Base-by-base conservation (phyloP, 1,140 invertebrate genomes). In the Temnothorax nylanderi region DNA sequence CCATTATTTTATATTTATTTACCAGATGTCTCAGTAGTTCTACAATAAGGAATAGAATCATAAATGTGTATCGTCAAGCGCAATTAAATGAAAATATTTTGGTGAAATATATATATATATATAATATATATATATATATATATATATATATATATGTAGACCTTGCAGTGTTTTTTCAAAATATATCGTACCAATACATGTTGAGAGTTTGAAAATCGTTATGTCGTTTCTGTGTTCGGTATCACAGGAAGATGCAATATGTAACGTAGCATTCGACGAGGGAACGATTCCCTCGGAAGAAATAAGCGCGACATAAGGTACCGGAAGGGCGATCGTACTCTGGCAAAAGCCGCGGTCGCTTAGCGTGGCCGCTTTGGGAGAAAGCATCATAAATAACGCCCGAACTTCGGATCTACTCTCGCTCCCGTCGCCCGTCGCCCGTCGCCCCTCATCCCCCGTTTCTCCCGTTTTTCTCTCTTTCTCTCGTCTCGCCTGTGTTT, bases 381-480 rank as follows among this genome's bases (percentile, higher is more conserved):
- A 93, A 93, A 94, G 91, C 91, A 75, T 93, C 93, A 93, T 95
- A 94, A 94, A 94, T 95, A 94, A 93, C 93, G 85, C 88, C 91
- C 91, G 81, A 93, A 93, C 90, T 94, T 93, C 87, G 91, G 84
- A 90, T 90, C 81, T 86, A 74, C 85, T 87, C 81, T 71, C 60
- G 44, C 56, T 77, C 62, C 54, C 84, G 58, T 77, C 62, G 62
- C 62, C 60, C 72, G 37, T 72, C 84, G 8, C 64, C 5, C 34
- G 37, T 72, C 64, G 3, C 18, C 64, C 18, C 69, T 11, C 81
- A 18, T 26, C 41, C 37, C 37, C 44, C 10, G 49, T 71, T 54
- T 72, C 86, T 26, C 51, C 56, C 81, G 37, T 77, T 62, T 82
- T 85, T 82, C 64, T 69, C 77, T 90, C 87, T 90, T 87, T 90